These are phyloP conservation scores for Pyrocoelia pectoralis DNA, from an alignment of 2,888 invertebrate genomes.

Conservation along the genomic window DNA sequence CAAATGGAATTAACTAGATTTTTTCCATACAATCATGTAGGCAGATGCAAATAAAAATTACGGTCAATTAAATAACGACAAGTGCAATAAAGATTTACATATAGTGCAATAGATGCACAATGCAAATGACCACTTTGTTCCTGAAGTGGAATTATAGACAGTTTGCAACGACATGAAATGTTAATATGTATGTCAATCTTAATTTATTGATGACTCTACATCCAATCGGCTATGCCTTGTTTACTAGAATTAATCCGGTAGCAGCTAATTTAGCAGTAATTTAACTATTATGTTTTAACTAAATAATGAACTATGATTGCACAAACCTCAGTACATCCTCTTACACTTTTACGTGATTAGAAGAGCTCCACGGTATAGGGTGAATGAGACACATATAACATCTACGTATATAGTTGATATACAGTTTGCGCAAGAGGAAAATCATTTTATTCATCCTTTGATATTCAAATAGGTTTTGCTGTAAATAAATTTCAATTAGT, in stretches of 20 bases:
- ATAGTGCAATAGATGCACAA: too few species aligned
- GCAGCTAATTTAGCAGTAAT: slow-evolving; percentile 36
- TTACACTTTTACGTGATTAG: slow-evolving; percentile 29
- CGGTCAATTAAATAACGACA: too few species aligned
- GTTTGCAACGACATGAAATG: not conserved
- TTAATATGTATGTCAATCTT: slow-evolving; percentile 23
- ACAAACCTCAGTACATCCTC: slow-evolving; percentile 20
- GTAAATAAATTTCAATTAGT: not conserved
- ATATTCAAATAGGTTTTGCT: slow-evolving; percentile 21
- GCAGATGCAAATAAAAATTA: too few species aligned
- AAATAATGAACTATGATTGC: slow-evolving; percentile 35
- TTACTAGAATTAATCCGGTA: slow-evolving; percentile 32
- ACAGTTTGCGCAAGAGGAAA: slow-evolving; percentile 33
- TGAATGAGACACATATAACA: slow-evolving; percentile 28
- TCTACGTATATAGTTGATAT: slow-evolving; percentile 24
- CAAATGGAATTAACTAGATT: too few species aligned
- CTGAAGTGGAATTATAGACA: not conserved
- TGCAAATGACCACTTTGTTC: not conserved
- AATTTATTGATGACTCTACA: slow-evolving; percentile 19
- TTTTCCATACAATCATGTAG: too few species aligned
- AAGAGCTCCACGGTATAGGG: slow-evolving; percentile 22
- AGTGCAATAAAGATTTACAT: too few species aligned
- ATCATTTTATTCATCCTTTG: slow-evolving; percentile 25
- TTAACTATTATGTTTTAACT: slow-evolving; percentile 36
- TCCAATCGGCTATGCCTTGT: slow-evolving; percentile 32